Evolutionary conservation across 2,888 invertebrate genomes (phyloP).

Genomic region (Pyrrhopygopsis socrates): DNA sequence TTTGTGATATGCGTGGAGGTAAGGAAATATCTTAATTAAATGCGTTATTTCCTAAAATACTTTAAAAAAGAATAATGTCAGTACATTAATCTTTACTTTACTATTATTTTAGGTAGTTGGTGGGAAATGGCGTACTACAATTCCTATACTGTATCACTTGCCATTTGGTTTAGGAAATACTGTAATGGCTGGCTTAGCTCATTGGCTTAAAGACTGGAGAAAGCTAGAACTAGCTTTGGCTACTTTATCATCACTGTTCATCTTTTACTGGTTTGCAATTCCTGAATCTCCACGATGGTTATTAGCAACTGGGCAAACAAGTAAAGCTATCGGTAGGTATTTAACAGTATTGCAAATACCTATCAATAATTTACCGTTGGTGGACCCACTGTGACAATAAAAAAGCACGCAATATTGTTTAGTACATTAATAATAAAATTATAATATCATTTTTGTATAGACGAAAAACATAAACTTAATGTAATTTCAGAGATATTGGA

Average conservation of each 20-base stretch:
- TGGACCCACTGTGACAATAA: too few relatives aligned
- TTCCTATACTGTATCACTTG: conserved; percentile 96
- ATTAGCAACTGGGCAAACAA: conserved; percentile 93
- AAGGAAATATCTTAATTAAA: not conserved
- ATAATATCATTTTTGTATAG: not conserved
- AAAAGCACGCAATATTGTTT: too few relatives aligned
- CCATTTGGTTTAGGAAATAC: conserved; percentile 96
- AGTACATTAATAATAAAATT: too few relatives aligned
- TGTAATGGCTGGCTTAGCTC: conserved; percentile 95
- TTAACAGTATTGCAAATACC: not conserved
- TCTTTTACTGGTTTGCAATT: conserved; percentile 93
- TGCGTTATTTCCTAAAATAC: not conserved
- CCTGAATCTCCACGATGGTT: conserved; percentile 97
- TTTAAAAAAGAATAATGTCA: not conserved
- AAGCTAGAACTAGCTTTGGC: conserved; percentile 95
- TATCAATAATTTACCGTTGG: too few relatives aligned
- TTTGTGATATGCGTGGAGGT: conserved; percentile 97
- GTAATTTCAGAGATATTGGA: conserved; percentile 89
- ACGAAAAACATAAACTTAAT: not conserved
- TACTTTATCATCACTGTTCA: conserved; percentile 93
- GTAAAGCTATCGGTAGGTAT: conserved; percentile 92
- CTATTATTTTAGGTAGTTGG: conserved; percentile 93
- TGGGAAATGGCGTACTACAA: conserved; percentile 95
- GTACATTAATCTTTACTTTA: too few relatives aligned
- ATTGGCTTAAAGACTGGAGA: conserved; percentile 96